Conservation (phyloP, 1,140 invertebrate genomes). For the Odontomachus brunneus region DNA sequence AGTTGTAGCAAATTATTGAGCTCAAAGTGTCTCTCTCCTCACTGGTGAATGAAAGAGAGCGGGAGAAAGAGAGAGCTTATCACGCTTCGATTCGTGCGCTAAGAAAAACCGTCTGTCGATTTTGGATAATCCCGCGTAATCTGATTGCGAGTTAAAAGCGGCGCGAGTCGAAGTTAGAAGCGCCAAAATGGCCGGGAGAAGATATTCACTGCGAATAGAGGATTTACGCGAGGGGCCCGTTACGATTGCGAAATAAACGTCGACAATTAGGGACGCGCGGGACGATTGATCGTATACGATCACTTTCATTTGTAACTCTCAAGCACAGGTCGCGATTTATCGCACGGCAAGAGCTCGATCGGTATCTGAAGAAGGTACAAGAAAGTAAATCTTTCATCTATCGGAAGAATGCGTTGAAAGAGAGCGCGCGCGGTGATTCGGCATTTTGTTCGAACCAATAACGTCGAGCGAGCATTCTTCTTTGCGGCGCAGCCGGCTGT, state of each 20-base stretch:
- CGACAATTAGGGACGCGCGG: background rate
- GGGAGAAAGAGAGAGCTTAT: background rate
- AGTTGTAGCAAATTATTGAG: too few relatives aligned
- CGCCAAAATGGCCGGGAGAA: background rate
- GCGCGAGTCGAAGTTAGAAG: background rate
- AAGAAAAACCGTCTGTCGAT: background rate
- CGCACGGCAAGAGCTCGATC: constrained; percentile 20
- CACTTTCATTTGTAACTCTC: constrained; percentile 55
- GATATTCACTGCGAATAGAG: background rate
- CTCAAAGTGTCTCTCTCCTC: too few relatives aligned
- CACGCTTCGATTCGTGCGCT: background rate
- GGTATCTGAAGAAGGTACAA: constrained; percentile 32
- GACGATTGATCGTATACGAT: constrained; percentile 25
- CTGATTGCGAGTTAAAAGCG: background rate
- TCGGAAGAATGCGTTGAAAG: constrained; percentile 50
- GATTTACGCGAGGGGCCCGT: background rate
- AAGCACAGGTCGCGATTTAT: constrained; percentile 44
- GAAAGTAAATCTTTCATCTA: constrained; percentile 60
- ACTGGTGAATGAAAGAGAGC: too few relatives aligned
- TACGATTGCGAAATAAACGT: background rate
- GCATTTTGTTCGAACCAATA: constrained; percentile 59
- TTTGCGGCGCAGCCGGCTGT: constrained; percentile 24
- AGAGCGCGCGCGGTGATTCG: constrained; percentile 43
- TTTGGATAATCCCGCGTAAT: background rate
- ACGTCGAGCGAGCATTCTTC: constrained; percentile 50